A percentile compares a stretch with the other conserved stretches of the same genome.
phyloP scores from a whole-genome alignment of 2,888 invertebrate species.

The Tachina lurida region DNA sequence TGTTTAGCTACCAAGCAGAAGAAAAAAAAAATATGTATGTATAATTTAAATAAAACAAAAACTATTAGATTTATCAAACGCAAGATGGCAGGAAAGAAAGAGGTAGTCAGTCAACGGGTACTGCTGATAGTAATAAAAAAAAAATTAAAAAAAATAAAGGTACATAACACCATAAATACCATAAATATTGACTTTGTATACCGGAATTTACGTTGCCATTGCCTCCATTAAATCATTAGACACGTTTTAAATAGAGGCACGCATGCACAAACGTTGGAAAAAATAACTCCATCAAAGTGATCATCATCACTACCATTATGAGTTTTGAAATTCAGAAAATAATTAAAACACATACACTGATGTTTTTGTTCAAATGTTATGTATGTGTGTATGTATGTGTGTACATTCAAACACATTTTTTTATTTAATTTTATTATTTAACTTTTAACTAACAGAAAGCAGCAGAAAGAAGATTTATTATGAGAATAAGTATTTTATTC shows the following conservation, averaged over 20 bases:
- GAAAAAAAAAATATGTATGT: constrained; percentile 27
- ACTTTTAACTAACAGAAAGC: background rate
- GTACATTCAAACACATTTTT: no score
- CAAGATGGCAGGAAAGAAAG: constrained; percentile 52
- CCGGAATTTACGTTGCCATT: constrained; percentile 14
- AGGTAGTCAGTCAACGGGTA: constrained; percentile 61
- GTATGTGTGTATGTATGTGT: background rate
- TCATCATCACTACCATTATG: constrained; percentile 39
- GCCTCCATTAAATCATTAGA: constrained; percentile 69
- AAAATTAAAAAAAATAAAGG: constrained; percentile 46
- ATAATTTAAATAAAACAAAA: constrained; percentile 52
- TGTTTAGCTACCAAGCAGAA: constrained; percentile 47
- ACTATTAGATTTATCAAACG: constrained; percentile 51
- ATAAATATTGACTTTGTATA: constrained; percentile 50
- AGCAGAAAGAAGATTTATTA: background rate
- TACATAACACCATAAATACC: constrained; percentile 68
- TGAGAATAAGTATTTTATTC: no score
- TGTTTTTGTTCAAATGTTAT: background rate
- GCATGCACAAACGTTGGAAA: constrained; percentile 70
- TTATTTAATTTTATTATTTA: background rate
- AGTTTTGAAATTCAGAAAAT: constrained; percentile 31
- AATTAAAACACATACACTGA: constrained; percentile 4
- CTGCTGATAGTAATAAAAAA: constrained; percentile 44
- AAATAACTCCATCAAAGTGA: constrained; percentile 41
- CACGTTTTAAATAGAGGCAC: constrained; percentile 74